phyloP scores from a whole-genome alignment of 2,797 vertebrate species.

The Sebastes kiyomatsui region DNA sequence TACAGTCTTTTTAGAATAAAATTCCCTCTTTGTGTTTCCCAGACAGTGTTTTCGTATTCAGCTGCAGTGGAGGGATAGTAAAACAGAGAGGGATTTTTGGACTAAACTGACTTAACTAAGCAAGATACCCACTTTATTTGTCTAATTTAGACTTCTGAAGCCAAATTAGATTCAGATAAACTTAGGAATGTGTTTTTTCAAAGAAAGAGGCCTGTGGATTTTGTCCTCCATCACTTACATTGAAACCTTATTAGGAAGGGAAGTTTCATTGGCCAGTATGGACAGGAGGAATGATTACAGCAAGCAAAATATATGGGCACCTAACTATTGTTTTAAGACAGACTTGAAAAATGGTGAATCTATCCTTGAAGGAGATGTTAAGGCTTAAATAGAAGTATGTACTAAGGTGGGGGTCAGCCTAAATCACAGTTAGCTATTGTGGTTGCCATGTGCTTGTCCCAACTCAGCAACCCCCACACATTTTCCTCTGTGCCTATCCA shows the following conservation, averaged over 20 bases:
- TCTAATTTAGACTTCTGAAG: neutral
- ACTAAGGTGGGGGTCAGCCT: neutral
- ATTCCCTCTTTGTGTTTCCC: neutral
- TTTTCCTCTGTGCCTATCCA: neutral
- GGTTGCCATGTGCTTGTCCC: neutral
- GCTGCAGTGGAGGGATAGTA: neutral
- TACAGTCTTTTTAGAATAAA: neutral
- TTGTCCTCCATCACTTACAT: neutral
- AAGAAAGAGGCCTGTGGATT: neutral
- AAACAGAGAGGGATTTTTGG: neutral
- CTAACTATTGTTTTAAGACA: neutral
- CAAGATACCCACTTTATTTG: neutral
- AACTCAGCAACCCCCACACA: neutral
- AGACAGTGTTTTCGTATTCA: neutral
- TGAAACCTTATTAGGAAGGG: neutral
- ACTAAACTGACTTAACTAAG: neutral
- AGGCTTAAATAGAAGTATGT: neutral
- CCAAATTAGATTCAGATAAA: neutral
- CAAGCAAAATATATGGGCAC: neutral
- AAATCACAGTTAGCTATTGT: neutral
- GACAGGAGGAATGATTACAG: neutral
- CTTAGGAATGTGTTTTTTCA: slow-evolving; percentile 1
- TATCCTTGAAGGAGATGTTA: neutral
- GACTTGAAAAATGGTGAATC: neutral
- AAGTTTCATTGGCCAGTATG: neutral